Evolutionary conservation across 1,140 invertebrate genomes (phyloP).

Genomic region (Neomicropteryx cornuta): DNA sequence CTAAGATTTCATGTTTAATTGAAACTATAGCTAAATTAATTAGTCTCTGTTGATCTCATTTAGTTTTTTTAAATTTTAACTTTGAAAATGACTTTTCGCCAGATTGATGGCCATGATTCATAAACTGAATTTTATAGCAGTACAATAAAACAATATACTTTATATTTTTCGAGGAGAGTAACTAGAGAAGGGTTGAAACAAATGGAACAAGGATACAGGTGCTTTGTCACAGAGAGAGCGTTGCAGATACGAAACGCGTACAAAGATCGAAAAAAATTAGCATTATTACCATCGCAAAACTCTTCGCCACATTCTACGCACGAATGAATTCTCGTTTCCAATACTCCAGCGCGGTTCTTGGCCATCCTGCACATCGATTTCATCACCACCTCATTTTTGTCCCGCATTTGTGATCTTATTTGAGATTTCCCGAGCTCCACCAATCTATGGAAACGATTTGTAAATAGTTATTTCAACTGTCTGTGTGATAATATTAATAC

Average conservation of each 20-base stretch:
- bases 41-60: no score
- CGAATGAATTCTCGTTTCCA: slow-evolving; percentile 60
- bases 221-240: background rate
- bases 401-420: slow-evolving; percentile 51
- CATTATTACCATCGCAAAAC: slow-evolving; percentile 55
- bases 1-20: no score
- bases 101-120: no score
- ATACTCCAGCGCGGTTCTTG: slow-evolving; percentile 68
- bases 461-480: background rate
- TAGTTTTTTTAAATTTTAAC: no score
- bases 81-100: no score
- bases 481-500: no score
- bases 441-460: slow-evolving; percentile 38
- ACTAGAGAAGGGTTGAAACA: background rate
- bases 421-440: slow-evolving; percentile 72
- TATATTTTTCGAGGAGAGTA: no score
- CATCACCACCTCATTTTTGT: slow-evolving; percentile 47
- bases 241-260: slow-evolving; percentile 6
- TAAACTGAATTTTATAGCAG: no score
- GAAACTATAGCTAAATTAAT: no score
- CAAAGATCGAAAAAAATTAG: background rate
- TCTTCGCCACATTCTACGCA: slow-evolving; percentile 77
- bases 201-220: background rate
- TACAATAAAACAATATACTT: no score
- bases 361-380: slow-evolving; percentile 56